A percentile compares a stretch with the other conserved stretches of the same genome.
Conservation (phyloP, 2,797 vertebrate genomes). For the Liparis tanakae region DNA sequence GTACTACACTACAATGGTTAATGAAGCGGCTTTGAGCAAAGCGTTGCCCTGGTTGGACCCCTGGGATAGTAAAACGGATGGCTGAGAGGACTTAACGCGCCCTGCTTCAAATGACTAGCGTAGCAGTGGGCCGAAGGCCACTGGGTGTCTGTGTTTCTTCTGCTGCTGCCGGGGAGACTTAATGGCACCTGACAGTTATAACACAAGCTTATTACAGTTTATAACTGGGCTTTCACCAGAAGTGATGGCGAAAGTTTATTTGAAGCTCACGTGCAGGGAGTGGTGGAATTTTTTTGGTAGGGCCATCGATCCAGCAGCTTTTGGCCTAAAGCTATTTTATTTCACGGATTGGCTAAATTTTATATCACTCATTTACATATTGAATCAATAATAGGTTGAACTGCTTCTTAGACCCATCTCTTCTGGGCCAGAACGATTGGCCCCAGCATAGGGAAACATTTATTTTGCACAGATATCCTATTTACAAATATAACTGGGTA, state of each 20-base stretch:
- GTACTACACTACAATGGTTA: not conserved
- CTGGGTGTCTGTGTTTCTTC: not conserved
- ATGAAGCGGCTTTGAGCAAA: not conserved
- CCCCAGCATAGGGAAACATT: too few species aligned
- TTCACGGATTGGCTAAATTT: too few species aligned
- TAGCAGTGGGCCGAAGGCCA: not conserved
- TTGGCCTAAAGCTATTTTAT: too few species aligned
- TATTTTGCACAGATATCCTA: too few species aligned
- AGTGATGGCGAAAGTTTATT: not conserved
- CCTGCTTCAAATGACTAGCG: too few species aligned
- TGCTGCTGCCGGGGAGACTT: not conserved
- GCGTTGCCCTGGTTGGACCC: not conserved
- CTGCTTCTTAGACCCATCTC: too few species aligned
- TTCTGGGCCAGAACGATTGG: too few species aligned
- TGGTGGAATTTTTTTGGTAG: too few species aligned
- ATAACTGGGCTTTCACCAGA: not conserved
- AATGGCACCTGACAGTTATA: not conserved
- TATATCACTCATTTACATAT: too few species aligned
- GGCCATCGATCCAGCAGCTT: too few species aligned
- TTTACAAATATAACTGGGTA: too few species aligned
- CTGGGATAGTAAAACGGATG: not conserved
- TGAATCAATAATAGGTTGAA: too few species aligned
- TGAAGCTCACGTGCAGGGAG: not conserved
- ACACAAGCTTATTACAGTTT: not conserved
- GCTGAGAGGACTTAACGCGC: not conserved